Evolutionary conservation across 2,113 vertebrate genomes (phyloP), one percentile per base, ranked within the genome.

Genomic region (Mirounga angustirostris): DNA sequence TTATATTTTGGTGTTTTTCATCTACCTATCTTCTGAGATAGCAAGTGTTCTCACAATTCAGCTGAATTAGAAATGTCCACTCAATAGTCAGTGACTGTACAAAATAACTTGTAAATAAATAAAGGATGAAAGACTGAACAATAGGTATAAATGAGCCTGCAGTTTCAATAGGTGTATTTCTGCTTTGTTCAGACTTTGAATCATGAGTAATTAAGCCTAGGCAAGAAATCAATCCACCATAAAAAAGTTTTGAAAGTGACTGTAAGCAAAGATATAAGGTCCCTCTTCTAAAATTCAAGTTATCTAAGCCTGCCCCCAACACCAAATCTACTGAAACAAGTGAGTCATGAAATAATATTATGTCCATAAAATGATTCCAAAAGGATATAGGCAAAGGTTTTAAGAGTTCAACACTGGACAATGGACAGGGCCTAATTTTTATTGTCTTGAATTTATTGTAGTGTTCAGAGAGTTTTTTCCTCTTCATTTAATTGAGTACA

Each of bases 171-270:
- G 26, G 26, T 0, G 3, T 67, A 22, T 85, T 50, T 96, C 33
- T 95, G 6, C 0, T 9, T 88, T 94, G 88, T 88, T 95, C 91
- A 21, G 14, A 73, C 4, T 89, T 56, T 92, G 93, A 91, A n/a
- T 58, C 92, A 82, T 63, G 96, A 90, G 2, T 93, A 33, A 81
- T 92, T 97, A 90, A 92, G 43, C 63, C 50, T 73, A 96, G 86
- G 73, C 33, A 78, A 95, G 26, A 83, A 65, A 92, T 69, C 92
- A 61, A 46, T 81, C 54, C 12, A 18, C 26, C 28, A 40, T 36
- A 69, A 86, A 93, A 82, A 1, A 82, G 74, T 84, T 61, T 56
- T 71, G 14, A 5, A 33, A 54, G 28, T 86, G 19, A 81, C 33
- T 24, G 2, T 54, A 94, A 82, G 40, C 46, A 91, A 93, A 97